These are phyloP conservation scores for Denticeps clupeoides DNA, from an alignment of 2,797 vertebrate species.

Conservation along the genomic window DNA sequence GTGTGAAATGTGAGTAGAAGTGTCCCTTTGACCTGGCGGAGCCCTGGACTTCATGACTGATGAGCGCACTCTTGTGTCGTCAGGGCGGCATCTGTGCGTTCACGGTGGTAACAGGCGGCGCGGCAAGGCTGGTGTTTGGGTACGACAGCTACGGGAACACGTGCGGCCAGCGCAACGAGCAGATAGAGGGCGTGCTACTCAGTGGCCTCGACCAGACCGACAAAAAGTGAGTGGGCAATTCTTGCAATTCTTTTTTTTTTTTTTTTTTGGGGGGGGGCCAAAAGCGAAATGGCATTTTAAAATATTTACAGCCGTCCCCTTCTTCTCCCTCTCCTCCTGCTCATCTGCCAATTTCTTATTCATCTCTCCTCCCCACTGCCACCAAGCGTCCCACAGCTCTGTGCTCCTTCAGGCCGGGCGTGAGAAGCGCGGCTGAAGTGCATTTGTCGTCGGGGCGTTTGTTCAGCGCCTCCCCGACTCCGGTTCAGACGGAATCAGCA, in stretches of 20 bases:
- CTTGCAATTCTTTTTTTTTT: no score
- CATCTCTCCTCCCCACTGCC: background rate
- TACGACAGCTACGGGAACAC: constrained; percentile 98
- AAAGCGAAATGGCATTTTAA: no score
- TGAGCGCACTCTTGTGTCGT: constrained; percentile 8
- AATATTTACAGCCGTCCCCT: no score
- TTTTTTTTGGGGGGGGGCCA: no score
- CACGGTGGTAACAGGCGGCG: constrained; percentile 86
- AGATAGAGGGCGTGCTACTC: constrained; percentile 70
- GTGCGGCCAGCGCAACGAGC: constrained; percentile 81
- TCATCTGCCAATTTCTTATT: constrained; percentile 3
- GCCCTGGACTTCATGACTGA: constrained; percentile 2
- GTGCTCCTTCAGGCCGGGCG: no score
- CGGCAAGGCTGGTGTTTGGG: constrained; percentile 80
- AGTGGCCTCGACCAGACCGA: constrained; percentile 86
- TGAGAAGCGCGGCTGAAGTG: no score
- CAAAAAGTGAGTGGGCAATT: constrained; percentile 79
- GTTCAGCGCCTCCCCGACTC: no score
- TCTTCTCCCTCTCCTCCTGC: background rate
- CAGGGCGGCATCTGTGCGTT: constrained; percentile 93
- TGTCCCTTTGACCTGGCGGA: no score
- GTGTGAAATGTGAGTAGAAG: no score
- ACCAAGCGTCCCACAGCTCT: no score
- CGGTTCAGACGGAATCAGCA: no score
- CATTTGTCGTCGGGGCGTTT: no score